Conservation (phyloP, 2,113 vertebrate species). For the Tetrax tetrax region DNA sequence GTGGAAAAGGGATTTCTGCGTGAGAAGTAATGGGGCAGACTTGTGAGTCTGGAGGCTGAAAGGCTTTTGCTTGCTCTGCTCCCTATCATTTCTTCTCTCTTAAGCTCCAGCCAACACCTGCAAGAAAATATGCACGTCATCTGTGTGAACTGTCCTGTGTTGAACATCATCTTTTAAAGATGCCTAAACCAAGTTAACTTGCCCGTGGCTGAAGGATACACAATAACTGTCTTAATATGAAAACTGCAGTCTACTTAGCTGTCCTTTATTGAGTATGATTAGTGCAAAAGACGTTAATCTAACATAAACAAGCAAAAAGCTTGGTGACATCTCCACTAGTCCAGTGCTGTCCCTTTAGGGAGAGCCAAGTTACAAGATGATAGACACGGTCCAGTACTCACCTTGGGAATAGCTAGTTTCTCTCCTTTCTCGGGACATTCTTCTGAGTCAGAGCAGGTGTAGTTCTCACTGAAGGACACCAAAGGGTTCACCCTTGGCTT, state of each 20-base stretch:
- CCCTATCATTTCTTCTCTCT: neutral
- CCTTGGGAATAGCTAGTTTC: constrained; percentile 92
- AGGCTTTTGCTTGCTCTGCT: neutral
- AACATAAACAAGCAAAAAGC: neutral
- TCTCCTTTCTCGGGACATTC: constrained; percentile 90
- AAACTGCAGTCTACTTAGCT: neutral
- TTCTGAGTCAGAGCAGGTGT: constrained; percentile 91
- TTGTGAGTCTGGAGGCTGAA: neutral
- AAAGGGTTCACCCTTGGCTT: constrained; percentile 83
- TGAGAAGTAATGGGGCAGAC: neutral
- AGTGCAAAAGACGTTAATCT: neutral
- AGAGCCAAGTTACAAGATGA: neutral
- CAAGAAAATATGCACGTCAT: neutral
- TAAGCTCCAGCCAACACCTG: neutral
- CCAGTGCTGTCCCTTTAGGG: neutral
- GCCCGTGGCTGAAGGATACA: neutral
- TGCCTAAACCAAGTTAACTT: neutral
- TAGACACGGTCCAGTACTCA: constrained; percentile 31
- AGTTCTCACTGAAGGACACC: constrained; percentile 85
- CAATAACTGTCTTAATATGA: neutral
- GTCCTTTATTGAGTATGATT: neutral
- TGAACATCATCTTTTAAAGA: neutral
- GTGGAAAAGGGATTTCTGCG: neutral
- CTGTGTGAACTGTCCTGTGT: neutral
- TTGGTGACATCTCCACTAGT: neutral